These are phyloP conservation scores for Arvicanthis niloticus DNA, from an alignment of 2,113 vertebrate genomes.

Conservation along the genomic window DNA sequence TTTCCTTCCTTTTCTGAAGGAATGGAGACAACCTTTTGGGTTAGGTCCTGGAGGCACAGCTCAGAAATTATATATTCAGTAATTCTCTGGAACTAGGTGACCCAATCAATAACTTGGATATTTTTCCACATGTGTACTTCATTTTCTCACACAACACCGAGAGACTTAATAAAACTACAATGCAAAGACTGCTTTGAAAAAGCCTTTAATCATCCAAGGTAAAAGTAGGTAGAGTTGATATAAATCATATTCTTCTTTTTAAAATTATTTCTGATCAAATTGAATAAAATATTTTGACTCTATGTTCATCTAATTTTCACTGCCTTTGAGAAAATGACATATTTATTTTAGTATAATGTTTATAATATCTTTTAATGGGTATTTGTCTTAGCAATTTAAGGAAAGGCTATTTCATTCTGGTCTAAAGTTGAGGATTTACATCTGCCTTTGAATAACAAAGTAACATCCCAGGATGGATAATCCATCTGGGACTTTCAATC, in stretches of 20 bases:
- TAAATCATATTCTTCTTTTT: neutral
- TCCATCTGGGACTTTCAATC: neutral
- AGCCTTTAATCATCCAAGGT: neutral
- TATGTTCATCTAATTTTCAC: neutral
- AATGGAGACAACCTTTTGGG: neutral
- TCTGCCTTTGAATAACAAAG: neutral
- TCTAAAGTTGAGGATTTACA: neutral
- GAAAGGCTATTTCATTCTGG: neutral
- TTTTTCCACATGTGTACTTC: neutral
- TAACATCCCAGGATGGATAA: neutral
- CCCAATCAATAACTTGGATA: conserved; percentile 22
- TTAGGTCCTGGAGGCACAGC: neutral
- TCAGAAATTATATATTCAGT: conserved; percentile 53
- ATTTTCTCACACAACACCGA: neutral
- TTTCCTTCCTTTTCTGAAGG: conserved; percentile 34
- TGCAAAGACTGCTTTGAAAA: neutral
- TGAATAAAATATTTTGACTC: neutral
- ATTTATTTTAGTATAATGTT: neutral
- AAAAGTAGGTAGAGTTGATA: neutral
- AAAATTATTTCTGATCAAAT: neutral
- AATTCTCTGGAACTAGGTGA: conserved; percentile 39
- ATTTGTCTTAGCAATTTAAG: too few relatives aligned
- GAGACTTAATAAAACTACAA: conserved; percentile 32
- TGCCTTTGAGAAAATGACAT: neutral
- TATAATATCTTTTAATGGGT: neutral